Conservation (phyloP, 2,113 vertebrate species). For the Macheiramphus alcinus region DNA sequence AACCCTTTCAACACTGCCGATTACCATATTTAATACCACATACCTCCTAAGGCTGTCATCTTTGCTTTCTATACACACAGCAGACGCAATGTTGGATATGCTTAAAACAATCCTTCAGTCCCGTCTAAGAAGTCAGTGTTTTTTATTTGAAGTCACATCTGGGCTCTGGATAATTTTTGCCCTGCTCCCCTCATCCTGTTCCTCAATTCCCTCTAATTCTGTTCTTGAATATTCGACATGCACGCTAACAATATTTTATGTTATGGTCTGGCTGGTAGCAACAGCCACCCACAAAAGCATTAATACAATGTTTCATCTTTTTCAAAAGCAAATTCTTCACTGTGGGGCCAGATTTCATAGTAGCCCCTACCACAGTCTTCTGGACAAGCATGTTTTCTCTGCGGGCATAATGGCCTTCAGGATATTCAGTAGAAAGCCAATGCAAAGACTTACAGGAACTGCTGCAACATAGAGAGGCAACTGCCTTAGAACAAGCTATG, state of each 20-base stretch:
- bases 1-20: not conserved
- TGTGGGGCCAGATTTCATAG: rapidly evolving
- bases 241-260: not conserved
- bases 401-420: not conserved
- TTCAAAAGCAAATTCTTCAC: not conserved
- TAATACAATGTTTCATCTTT: not conserved
- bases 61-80: not conserved
- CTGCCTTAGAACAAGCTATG: not conserved
- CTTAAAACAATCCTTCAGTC: not conserved
- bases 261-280: not conserved
- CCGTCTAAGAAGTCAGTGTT: not conserved
- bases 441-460: not conserved
- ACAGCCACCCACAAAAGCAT: not conserved
- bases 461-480: not conserved
- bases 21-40: not conserved
- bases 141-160: not conserved
- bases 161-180: not conserved
- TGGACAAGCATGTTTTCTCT: not conserved
- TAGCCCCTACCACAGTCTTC: not conserved
- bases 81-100: not conserved
- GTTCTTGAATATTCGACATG: not conserved
- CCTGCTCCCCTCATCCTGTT: not conserved
- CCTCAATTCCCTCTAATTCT: rapidly evolving
- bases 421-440: not conserved
- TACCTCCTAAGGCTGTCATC: not conserved